Evolutionary conservation across 2,113 vertebrate species (phyloP).

Genomic region (Pygoscelis antarcticus): DNA sequence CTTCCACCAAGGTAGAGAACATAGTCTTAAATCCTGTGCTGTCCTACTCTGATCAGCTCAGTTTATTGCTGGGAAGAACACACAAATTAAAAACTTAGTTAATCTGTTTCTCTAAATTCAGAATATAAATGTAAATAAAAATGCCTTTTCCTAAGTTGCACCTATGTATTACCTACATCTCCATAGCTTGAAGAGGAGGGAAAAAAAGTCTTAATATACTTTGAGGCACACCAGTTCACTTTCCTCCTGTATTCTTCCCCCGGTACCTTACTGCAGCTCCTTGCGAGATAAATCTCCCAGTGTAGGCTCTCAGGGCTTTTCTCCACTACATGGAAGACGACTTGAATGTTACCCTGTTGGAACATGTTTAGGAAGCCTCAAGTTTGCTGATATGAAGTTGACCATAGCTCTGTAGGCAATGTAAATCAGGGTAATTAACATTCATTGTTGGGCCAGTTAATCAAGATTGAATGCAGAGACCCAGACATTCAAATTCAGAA

Average conservation of each 20-base stretch:
- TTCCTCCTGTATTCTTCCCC: background rate
- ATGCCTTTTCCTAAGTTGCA: background rate
- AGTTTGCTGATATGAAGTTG: background rate
- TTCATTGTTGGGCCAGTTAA: background rate
- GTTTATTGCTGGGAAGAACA: background rate
- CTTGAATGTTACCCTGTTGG: background rate
- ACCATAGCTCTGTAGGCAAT: background rate
- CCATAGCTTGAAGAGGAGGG: accelerated
- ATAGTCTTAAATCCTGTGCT: background rate
- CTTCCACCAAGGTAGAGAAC: background rate
- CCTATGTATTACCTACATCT: background rate
- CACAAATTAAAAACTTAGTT: background rate
- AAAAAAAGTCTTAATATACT: background rate
- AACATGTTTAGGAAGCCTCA: background rate
- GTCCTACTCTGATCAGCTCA: background rate
- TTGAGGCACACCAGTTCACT: background rate
- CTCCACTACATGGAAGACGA: accelerated
- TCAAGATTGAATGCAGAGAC: background rate
- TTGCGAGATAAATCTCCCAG: background rate
- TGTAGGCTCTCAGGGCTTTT: background rate
- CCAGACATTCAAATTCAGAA: background rate
- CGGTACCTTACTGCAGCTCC: background rate
- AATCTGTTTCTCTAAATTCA: background rate
- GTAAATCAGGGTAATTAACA: background rate
- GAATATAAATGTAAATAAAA: background rate